Evolutionary conservation across 1,140 invertebrate genomes (phyloP), one percentile per base, ranked within the genome.

Genomic region (Babylonia areolata): DNA sequence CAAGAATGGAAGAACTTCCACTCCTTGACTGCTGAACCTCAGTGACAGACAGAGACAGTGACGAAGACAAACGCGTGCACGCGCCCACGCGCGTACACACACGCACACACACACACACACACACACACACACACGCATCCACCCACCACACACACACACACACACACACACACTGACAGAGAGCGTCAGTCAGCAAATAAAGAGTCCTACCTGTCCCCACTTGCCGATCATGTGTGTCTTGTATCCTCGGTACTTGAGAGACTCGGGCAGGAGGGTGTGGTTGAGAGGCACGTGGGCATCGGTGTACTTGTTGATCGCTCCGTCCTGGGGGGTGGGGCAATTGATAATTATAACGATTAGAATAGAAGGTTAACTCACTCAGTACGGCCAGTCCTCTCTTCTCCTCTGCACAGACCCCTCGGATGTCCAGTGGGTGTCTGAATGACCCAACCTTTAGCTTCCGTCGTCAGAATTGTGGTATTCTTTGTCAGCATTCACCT

Each of bases 211-310:
- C 80, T 81, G 80, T 46, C n/a, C 39, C 80, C 80, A 93, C 87
- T 93, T 93, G 35, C 92, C 92, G 35, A 92, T 85, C 46, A 88
- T 86, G 84, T 93, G 91, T 9, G 89, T 92, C n/a, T 84, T 51
- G 84, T 93, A 93, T 51, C 87, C 87, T 54, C 84, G 58, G n/a
- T 87, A 78, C 42, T 86, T 88, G 35, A 89, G 64, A 20, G 75
- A 71, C 75, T 88, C 40, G 5, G 92, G 90, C 33, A 93, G 39
- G 15, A 90, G 90, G 31, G 87, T 88, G 12, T 88, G 54, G 58
- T 90, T 85, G 31, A 91, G 80, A 17, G 92, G 92, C 33, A 92
- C 42, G 51, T 54, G 46, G 35, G 42, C 80, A 81, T 5, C 17
- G 31, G 71, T 15, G 31, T 35, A 33, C 35, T 73, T 73, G 71